Evolutionary conservation across 1,140 invertebrate species (phyloP), one percentile per base, ranked within the genome.

Genomic region (Latrodectus geometricus): DNA sequence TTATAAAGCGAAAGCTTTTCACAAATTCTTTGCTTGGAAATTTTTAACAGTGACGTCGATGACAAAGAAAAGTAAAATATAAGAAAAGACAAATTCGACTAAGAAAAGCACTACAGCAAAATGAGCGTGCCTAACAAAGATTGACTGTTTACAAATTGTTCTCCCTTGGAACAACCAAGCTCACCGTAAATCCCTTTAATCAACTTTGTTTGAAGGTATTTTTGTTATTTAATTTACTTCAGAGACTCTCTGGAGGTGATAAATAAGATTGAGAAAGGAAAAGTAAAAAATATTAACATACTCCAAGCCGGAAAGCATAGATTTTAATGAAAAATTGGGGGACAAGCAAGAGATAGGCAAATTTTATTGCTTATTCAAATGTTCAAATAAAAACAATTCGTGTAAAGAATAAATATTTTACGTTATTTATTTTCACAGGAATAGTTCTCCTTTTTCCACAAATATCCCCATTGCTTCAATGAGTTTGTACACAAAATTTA

Each of bases 171-270:
- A 17, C 54, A 61, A 14, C 54, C 17, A 14, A 14, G 54, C 54
- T 61, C 54, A 14, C 17, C 54, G 11, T 61, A 61, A 61, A 61
- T 61, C 54, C 54, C 54, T 61, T 61, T 61, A 61, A 61, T 61
- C 54, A 61, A 61, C 11, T 61, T 61, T 61, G 2, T 17, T 61
- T 61, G 54, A 17, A 35, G 54, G 54, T 61, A 61, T 61, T 61
- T 61, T 61, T 61, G 54, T 61, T 61, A 61, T 61, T 61, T 61
- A 61, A 61, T 61, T 61, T 61, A 61, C 54, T 61, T 61, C 54
- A 2, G 54, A 61, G 54, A 61, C 17, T 61, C 17, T 61, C 54
- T 61, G 3, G 54, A 61, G 54, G 54, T 61, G 54, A 61, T 61
- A 61, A 61, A 61, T 61, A 61, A 61, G 35, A 35, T 35, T 35